Evolutionary conservation across 2,888 invertebrate genomes (phyloP).

Genomic region (Anthophora plumipes): DNA sequence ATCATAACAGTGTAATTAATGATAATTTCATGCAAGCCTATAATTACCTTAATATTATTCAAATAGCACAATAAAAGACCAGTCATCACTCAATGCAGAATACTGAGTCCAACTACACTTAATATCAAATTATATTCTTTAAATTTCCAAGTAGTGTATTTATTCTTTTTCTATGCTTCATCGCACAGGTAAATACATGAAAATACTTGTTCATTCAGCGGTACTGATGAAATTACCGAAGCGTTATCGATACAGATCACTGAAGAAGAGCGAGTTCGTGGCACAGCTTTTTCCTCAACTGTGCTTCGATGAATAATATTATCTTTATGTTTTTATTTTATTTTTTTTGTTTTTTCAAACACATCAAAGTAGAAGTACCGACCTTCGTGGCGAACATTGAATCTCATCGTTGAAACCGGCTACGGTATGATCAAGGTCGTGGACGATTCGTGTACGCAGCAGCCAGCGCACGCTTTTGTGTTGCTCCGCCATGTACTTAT

Average conservation of each 20-base stretch:
- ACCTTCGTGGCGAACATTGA: conserved; percentile 47
- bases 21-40: no score
- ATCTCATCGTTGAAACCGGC: conserved; percentile 36
- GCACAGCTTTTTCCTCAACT: neutral
- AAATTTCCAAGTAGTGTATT: no score
- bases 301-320: neutral
- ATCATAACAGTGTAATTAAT: no score
- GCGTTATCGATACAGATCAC: no score
- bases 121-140: no score
- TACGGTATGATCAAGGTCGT: conserved; percentile 50
- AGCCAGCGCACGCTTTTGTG: conserved; percentile 26
- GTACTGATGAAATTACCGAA: neutral
- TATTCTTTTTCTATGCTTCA: no score
- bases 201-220: neutral
- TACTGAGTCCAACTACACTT: no score
- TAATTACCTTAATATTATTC: no score
- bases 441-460: conserved; percentile 35
- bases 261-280: neutral
- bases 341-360: neutral
- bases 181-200: no score
- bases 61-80: no score
- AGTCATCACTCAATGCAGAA: no score
- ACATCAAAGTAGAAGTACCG: neutral
- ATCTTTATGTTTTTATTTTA: neutral
- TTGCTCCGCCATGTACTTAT: conserved; percentile 15